Conservation (phyloP, 2,888 invertebrate genomes). For the Heteromyza rotundicornis region DNA sequence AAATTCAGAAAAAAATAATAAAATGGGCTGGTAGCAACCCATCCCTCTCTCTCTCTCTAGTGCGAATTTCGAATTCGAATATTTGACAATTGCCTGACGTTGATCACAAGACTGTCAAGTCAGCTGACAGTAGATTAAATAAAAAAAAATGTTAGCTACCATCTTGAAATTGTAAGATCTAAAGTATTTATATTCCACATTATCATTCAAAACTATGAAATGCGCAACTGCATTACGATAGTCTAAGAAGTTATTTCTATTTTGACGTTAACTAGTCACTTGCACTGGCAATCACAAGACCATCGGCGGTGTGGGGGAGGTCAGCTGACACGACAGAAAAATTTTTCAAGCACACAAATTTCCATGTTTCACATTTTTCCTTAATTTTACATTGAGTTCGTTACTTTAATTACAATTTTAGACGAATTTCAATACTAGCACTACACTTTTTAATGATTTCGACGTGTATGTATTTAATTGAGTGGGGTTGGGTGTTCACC, state of each 20-base stretch:
- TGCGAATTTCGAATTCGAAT: slow-evolving; percentile 45
- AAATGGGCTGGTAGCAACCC: background rate
- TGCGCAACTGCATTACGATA: background rate
- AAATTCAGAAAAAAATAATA: background rate
- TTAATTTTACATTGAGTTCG: too few relatives aligned
- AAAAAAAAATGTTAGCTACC: slow-evolving; percentile 27
- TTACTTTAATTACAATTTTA: too few relatives aligned
- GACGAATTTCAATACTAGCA: too few relatives aligned
- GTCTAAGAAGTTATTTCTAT: background rate
- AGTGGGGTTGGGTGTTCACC: too few relatives aligned
- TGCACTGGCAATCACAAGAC: slow-evolving; percentile 41
- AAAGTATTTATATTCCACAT: background rate
- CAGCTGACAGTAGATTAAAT: slow-evolving; percentile 44
- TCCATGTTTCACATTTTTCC: too few relatives aligned
- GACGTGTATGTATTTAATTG: too few relatives aligned
- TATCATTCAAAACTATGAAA: too few relatives aligned
- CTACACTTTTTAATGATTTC: too few relatives aligned
- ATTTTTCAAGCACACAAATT: slow-evolving; percentile 18
- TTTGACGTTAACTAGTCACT: background rate
- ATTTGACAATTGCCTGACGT: slow-evolving; percentile 52
- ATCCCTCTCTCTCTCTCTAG: background rate
- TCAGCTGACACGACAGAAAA: slow-evolving; percentile 42
- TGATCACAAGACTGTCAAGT: slow-evolving; percentile 53
- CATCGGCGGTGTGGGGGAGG: slow-evolving; percentile 30
- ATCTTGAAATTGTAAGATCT: slow-evolving; percentile 36